A percentile compares a stretch with the other conserved stretches of the same genome.
Conservation (phyloP, 1,140 invertebrate species). For the Heliconius melpomene region DNA sequence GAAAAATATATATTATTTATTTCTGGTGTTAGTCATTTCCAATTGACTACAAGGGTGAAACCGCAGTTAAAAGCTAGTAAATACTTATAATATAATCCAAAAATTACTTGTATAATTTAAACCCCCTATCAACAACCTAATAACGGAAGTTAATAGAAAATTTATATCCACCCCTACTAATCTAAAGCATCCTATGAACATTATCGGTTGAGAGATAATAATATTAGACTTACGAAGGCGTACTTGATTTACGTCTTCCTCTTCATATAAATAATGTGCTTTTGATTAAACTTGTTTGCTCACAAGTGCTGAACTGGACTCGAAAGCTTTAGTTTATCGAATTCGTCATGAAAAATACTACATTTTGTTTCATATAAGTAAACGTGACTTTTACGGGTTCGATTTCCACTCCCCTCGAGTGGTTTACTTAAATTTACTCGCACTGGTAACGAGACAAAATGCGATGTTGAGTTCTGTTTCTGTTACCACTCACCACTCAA, state of each 20-base stretch:
- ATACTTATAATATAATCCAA: no score
- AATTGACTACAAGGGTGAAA: no score
- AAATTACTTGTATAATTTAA: not conserved
- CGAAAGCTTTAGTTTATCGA: not conserved
- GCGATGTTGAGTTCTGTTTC: no score
- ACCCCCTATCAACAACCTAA: not conserved
- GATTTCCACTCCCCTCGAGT: no score
- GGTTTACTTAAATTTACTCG: no score
- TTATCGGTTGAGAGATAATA: constrained; percentile 9
- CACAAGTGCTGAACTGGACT: not conserved
- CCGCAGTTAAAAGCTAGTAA: no score
- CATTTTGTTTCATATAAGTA: no score
- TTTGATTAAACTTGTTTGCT: not conserved
- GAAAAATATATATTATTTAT: no score
- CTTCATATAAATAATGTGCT: not conserved
- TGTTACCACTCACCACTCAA: no score
- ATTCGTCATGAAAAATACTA: no score
- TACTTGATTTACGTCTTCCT: constrained; percentile 12
- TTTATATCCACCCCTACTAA: constrained; percentile 7
- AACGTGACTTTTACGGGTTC: no score
- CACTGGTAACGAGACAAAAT: no score
- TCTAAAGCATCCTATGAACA: constrained; percentile 9
- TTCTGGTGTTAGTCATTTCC: not conserved
- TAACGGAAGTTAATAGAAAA: constrained; percentile 4
- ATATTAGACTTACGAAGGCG: constrained; percentile 7